Conservation (phyloP, 2,113 vertebrate species). For the Azemiops feae region DNA sequence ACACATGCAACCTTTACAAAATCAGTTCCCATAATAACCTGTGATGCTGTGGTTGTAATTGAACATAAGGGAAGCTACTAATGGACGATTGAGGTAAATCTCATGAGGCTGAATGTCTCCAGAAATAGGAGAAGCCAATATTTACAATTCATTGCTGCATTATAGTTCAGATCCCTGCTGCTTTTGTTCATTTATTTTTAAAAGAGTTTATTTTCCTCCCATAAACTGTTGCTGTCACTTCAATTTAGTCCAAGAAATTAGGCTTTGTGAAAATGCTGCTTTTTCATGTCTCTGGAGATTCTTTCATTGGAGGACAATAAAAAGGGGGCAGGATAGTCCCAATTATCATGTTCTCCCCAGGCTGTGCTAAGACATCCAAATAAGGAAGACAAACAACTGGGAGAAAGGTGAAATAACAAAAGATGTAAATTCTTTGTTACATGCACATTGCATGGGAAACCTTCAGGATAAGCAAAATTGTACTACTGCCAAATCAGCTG, state of each 20-base stretch:
- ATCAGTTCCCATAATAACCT: constrained; percentile 7
- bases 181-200: constrained; percentile 35
- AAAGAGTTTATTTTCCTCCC: constrained; percentile 50
- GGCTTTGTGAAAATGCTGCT: constrained; percentile 39
- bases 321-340: background rate
- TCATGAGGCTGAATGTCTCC: constrained; percentile 11
- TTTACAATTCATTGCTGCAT: constrained; percentile 47
- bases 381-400: constrained; percentile 22
- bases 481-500: background rate
- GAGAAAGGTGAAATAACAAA: constrained; percentile 6
- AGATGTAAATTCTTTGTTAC: background rate
- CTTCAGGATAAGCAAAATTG: background rate
- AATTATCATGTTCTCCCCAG: constrained; percentile 42
- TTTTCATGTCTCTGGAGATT: constrained; percentile 43
- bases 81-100: constrained; percentile 40
- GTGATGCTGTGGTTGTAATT: background rate
- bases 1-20: constrained; percentile 35
- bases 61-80: constrained; percentile 27
- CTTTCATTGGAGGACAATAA: constrained; percentile 46
- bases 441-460: background rate
- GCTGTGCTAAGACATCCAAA: constrained; percentile 36
- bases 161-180: constrained; percentile 28
- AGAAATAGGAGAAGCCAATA: constrained; percentile 39
- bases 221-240: constrained; percentile 49
- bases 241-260: constrained; percentile 54